Conservation (phyloP, 2,888 invertebrate genomes). For the Diadegma fenestrale region DNA sequence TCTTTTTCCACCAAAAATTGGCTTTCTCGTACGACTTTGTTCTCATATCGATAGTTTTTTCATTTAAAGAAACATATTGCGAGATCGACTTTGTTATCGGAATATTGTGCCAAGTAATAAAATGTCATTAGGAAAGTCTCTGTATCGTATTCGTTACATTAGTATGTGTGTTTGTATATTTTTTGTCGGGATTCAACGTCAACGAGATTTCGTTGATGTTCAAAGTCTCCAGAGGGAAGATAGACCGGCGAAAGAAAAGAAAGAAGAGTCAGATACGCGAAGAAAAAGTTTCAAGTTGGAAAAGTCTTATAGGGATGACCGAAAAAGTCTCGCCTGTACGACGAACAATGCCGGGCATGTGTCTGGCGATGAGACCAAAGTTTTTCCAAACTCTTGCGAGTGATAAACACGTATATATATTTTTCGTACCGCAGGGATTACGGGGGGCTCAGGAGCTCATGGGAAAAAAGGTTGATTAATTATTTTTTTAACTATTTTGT, state of each 20-base stretch:
- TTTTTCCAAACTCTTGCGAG: slow-evolving; percentile 19
- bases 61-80: not conserved
- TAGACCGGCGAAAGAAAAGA: not conserved
- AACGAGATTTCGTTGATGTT: slow-evolving; percentile 33
- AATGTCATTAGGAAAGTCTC: not conserved
- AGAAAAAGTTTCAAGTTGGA: slow-evolving; percentile 27
- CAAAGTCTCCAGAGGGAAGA: not conserved
- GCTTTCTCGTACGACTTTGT: not conserved
- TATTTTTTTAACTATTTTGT: slow-evolving; percentile 26
- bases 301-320: slow-evolving; percentile 27
- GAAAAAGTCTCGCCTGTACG: not conserved
- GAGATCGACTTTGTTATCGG: not conserved
- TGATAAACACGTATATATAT: slow-evolving; percentile 8
- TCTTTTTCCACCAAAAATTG: no score
- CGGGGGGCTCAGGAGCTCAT: not conserved
- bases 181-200: slow-evolving; percentile 3
- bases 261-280: slow-evolving; percentile 11
- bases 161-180: not conserved
- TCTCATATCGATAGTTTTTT: not conserved
- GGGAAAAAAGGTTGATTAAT: slow-evolving; percentile 11
- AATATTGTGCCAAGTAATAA: not conserved
- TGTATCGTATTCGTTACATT: not conserved
- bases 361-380: slow-evolving; percentile 14
- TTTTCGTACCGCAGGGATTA: slow-evolving; percentile 20
- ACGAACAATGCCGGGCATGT: slow-evolving; percentile 5